Evolutionary conservation across 2,113 vertebrate species (phyloP).

Genomic region (Etheostoma spectabile): DNA sequence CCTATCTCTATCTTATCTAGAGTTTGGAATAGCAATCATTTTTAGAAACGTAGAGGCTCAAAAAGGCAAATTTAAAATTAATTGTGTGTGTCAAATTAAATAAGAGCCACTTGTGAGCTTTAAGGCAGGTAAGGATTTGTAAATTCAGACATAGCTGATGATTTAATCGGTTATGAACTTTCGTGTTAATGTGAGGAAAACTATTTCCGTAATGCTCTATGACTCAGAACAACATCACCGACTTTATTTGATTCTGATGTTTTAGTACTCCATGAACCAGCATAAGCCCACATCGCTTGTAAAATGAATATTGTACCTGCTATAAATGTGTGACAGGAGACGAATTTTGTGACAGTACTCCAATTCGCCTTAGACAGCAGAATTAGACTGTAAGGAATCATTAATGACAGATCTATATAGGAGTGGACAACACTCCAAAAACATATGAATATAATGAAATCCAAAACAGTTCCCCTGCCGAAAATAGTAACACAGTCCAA

Average conservation of each 20-base stretch:
- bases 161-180: conserved; percentile 17
- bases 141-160: conserved; percentile 16
- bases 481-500: background rate
- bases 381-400: conserved; percentile 29
- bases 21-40: background rate
- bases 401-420: conserved; percentile 18
- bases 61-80: conserved; percentile 4
- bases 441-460: conserved; percentile 20
- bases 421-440: conserved; percentile 19
- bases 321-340: conserved; percentile 51
- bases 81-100: conserved; percentile 10
- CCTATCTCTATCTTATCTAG: no score
- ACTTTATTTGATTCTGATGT: conserved; percentile 42
- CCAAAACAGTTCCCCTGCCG: background rate
- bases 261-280: conserved; percentile 51
- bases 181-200: background rate
- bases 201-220: background rate
- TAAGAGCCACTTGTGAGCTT: conserved; percentile 10
- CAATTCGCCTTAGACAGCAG: background rate
- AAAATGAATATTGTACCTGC: conserved; percentile 53
- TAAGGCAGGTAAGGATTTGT: conserved; percentile 2
- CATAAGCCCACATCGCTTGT: conserved; percentile 28
- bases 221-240: conserved; percentile 33
- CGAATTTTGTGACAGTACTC: conserved; percentile 33
- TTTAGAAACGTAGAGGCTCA: background rate